Base-by-base conservation (phyloP, 2,888 invertebrate species). In the Spilarctia lutea region DNA sequence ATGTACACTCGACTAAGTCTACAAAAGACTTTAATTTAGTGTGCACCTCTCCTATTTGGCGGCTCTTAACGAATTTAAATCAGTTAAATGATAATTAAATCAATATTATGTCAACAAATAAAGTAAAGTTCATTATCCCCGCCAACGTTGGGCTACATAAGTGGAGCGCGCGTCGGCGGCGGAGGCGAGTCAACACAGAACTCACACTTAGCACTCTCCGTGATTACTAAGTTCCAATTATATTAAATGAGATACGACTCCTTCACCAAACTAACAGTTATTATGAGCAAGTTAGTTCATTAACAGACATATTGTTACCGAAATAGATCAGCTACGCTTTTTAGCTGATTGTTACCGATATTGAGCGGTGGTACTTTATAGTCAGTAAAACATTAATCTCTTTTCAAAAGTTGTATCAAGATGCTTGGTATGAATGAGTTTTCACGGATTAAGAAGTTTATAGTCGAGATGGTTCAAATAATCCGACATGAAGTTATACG, bases 341-440 rank as follows among this genome's bases (percentile, higher is more conserved):
- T 11, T 10, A 35, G 24, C 35, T 65, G 27, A 6, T 56, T 48
- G 18, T 24, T 65, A 35, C 24, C 10, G 35, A 11, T 35, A 35
- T 24, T 10, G 1, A n/a, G n/a, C 16, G 33, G 7, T 16, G 45
- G 45, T 33, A 18, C 33, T 20, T 65, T 4, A 2, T 10, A 24
- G 11, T 35, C 33, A 1, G 16, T 60, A 20, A 60, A 60, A 27
- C 27, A 27, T 27, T 27, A 60, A 11, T 16, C 11, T 27, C 13
- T 60, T 27, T 60, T 16, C 1, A 60, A 60, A 27, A 13, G 60
- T 60, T 27, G 13, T 60, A 16, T 45, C 11, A 39, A 56, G 24
- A 24, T 24, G 8, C 52, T 87, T 89, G 90, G 90, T 89, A 87
- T 79, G 81, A 11, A 10, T 39, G 45, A 18, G 16, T 45, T 45